These are phyloP conservation scores for Sycobia sp. DNA, from an alignment of 1,140 invertebrate genomes.

Conservation along the genomic window DNA sequence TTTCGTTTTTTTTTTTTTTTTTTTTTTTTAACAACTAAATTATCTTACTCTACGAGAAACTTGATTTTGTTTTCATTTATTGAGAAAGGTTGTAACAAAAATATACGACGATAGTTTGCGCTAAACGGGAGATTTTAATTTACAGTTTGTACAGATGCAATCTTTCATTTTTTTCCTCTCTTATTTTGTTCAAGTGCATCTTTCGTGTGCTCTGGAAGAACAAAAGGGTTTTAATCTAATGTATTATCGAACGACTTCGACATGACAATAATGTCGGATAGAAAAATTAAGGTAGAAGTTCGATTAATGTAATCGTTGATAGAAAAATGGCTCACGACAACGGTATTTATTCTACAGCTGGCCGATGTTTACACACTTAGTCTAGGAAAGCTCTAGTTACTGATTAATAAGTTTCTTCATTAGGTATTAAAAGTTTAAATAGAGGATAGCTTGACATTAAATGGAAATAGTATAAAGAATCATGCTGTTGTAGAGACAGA, in stretches of 20 bases:
- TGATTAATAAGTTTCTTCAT: conserved; percentile 45
- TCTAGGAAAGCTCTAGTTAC: conserved; percentile 46
- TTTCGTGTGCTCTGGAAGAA: conserved; percentile 17
- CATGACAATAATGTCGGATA: conserved; percentile 8
- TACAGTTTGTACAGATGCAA: conserved; percentile 14
- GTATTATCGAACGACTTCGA: conserved; percentile 31
- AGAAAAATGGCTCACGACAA: conserved; percentile 18
- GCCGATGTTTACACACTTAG: conserved; percentile 47
- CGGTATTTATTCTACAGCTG: conserved; percentile 51
- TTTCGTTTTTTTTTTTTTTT: neutral
- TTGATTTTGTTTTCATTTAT: conserved; percentile 19
- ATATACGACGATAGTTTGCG: conserved; percentile 18
- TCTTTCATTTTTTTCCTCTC: neutral
- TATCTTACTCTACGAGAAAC: conserved; percentile 14
- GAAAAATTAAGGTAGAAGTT: conserved; percentile 20
- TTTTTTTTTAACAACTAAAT: conserved; percentile 7
- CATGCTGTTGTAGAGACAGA: conserved; percentile 57
- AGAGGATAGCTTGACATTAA: conserved; percentile 58
- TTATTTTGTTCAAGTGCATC: neutral
- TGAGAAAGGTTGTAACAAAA: conserved; percentile 21
- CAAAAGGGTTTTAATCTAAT: conserved; percentile 4
- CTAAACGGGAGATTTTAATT: conserved; percentile 11
- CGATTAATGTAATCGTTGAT: conserved; percentile 9
- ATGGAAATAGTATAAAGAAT: conserved; percentile 59
- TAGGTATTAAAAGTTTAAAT: conserved; percentile 55